Percentiles rank a stretch among this genome's conserved stretches.
These are phyloP conservation scores for Gallirallus australis DNA, from an alignment of 2,797 vertebrate genomes.

Conservation along the genomic window DNA sequence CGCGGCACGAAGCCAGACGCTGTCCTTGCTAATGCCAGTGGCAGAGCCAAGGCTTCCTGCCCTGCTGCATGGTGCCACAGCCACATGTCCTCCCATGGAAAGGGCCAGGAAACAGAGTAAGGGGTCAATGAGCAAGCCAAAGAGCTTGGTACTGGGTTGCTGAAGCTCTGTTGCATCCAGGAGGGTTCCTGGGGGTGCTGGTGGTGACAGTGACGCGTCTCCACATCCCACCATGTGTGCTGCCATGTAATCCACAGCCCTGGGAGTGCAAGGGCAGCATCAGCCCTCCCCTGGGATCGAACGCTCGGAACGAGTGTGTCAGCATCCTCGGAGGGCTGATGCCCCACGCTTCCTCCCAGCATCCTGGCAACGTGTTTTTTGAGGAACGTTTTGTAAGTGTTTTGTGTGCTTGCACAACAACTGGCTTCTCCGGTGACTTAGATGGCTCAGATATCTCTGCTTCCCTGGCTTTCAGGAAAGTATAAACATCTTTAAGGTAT, in stretches of 20 bases:
- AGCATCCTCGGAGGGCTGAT: background rate
- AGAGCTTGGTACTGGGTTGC: background rate
- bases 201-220: fast-evolving
- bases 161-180: background rate
- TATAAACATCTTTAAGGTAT: constrained; percentile 39
- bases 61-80: background rate
- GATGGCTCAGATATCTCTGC: constrained; percentile 61
- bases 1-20: fast-evolving
- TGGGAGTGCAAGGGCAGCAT: fast-evolving
- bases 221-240: background rate
- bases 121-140: background rate
- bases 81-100: fast-evolving
- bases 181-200: background rate
- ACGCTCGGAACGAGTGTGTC: fast-evolving
- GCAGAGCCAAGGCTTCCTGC: background rate
- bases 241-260: background rate
- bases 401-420: constrained; percentile 31
- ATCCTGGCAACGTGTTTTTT: background rate
- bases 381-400: background rate
- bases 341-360: background rate
- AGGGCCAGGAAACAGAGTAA: background rate
- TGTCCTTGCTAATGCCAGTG: background rate
- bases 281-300: background rate
- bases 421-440: constrained; percentile 6
- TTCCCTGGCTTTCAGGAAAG: constrained; percentile 46